phyloP scores from a whole-genome alignment of 2,888 invertebrate species.

The Pollenia amentaria region DNA sequence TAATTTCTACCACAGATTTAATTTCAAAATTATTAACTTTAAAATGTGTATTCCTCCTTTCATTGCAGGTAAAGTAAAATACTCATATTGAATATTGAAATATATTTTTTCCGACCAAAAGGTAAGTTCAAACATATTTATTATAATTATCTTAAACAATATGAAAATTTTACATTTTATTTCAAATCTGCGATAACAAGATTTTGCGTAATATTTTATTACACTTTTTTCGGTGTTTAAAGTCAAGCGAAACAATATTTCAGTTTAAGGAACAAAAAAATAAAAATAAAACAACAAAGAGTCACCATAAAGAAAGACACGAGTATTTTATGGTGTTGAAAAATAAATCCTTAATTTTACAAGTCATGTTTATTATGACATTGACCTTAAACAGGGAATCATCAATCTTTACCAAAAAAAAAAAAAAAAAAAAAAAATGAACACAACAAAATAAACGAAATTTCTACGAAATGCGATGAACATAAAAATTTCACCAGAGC shows the following conservation, averaged over 20 bases:
- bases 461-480: conserved; percentile 52
- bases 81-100: conserved; percentile 15
- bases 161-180: conserved; percentile 21
- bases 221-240: conserved; percentile 13
- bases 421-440: not conserved
- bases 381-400: conserved; percentile 72
- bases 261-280: conserved; percentile 6
- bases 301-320: not conserved
- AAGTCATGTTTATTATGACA: conserved; percentile 73
- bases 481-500: conserved; percentile 55
- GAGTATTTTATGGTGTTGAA: conserved; percentile 35
- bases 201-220: conserved; percentile 47
- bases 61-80: conserved; percentile 66
- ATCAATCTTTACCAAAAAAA: conserved; percentile 62
- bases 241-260: conserved; percentile 31
- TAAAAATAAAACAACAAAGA: too few species aligned
- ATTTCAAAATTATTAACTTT: conserved; percentile 19
- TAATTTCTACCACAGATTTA: not conserved
- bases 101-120: conserved; percentile 38
- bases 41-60: conserved; percentile 5
- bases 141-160: conserved; percentile 28
- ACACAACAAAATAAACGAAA: conserved; percentile 31
- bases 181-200: conserved; percentile 32
- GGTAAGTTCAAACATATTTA: conserved; percentile 60
- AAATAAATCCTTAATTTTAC: conserved; percentile 62